Evolutionary conservation across 2,797 vertebrate genomes (phyloP).

Genomic region (Crax fasciolata): DNA sequence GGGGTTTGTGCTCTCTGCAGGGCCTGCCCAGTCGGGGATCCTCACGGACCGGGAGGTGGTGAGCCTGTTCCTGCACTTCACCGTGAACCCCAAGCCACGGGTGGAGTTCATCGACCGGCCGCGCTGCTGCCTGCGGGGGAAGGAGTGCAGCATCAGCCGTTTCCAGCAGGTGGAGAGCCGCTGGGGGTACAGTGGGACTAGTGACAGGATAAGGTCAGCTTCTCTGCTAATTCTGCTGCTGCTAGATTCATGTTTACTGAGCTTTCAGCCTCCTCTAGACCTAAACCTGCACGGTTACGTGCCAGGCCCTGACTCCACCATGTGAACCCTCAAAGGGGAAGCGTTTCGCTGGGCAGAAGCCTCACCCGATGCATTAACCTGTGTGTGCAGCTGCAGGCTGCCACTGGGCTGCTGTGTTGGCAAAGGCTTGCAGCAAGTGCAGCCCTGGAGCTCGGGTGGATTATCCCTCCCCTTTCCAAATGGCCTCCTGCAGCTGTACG

Average conservation of each 20-base stretch:
- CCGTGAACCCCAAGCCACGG: conserved; percentile 97
- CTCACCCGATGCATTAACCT: not conserved
- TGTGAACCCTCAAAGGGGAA: not conserved
- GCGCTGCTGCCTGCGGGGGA: conserved; percentile 96
- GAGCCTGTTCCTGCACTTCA: conserved; percentile 98
- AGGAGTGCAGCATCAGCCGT: conserved; percentile 97
- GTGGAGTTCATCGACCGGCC: conserved; percentile 98
- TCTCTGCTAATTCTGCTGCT: conserved; percentile 24
- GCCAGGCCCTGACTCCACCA: fast-evolving
- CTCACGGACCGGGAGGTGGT: conserved; percentile 93
- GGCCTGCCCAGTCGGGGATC: conserved; percentile 91
- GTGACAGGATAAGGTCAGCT: conserved; percentile 94
- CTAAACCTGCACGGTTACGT: fast-evolving
- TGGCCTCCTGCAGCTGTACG: not conserved
- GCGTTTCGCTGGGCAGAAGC: not conserved
- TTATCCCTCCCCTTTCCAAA: not conserved
- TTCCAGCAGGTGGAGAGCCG: conserved; percentile 99
- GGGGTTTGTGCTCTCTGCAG: conserved; percentile 60
- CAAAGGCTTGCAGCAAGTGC: not conserved
- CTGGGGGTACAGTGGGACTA: conserved; percentile 99
- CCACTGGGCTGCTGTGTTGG: not conserved
- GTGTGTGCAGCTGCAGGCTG: not conserved
- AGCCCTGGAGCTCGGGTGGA: not conserved
- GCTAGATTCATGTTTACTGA: not conserved
- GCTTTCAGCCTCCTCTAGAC: not conserved